These are phyloP conservation scores for Nibea coibor DNA, from an alignment of 2,113 vertebrate genomes.

Conservation along the genomic window DNA sequence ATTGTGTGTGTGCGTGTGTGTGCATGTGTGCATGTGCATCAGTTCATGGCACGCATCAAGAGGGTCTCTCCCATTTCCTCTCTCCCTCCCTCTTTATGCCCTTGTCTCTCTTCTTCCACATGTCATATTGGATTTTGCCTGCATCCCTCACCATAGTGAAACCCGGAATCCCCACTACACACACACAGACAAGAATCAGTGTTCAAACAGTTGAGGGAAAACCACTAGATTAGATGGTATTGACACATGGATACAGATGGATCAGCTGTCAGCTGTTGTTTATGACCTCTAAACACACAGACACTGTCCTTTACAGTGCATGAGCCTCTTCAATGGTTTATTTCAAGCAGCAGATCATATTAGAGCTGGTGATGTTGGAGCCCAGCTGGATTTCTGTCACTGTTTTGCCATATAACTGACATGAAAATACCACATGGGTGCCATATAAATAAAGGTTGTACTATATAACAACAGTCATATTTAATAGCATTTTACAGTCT, in stretches of 20 bases:
- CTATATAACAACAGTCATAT: too few species aligned
- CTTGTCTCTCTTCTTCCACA: constrained; percentile 3
- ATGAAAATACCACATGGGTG: too few species aligned
- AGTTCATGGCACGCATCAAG: constrained; percentile 8
- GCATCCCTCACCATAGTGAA: constrained; percentile 20
- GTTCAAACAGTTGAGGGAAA: not conserved
- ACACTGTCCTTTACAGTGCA: not conserved
- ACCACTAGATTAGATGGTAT: constrained; percentile 30
- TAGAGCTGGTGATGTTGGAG: not conserved
- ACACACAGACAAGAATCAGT: not conserved
- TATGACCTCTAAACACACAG: not conserved
- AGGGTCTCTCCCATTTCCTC: constrained; percentile 37
- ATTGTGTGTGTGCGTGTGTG: constrained; percentile 4
- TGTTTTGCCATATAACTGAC: too few species aligned
- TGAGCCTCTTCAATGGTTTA: not conserved
- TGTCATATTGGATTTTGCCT: constrained; percentile 51
- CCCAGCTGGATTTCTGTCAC: not conserved
- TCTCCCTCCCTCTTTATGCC: constrained; percentile 15
- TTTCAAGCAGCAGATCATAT: not conserved
- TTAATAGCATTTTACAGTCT: too few species aligned
- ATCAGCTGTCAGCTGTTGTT: constrained; percentile 22
- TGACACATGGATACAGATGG: constrained; percentile 13
- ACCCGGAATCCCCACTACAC: not conserved
- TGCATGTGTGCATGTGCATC: not conserved
- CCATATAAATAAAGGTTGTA: too few species aligned